Percentiles rank a stretch among this genome's conserved stretches.
Conservation (phyloP, 2,113 vertebrate species). For the Petrocephalus zakoni region DNA sequence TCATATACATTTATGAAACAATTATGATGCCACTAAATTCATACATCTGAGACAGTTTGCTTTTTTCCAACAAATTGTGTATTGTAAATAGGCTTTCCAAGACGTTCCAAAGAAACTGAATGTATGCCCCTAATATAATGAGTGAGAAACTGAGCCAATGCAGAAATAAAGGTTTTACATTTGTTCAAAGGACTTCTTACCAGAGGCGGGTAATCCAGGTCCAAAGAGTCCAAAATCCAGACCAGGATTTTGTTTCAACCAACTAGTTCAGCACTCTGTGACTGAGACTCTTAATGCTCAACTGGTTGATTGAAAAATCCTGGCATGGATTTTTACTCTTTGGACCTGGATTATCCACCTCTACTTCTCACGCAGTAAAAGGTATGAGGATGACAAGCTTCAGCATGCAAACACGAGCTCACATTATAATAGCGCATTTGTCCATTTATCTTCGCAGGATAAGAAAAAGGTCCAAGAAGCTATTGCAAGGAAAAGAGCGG, state of each 20-base stretch:
- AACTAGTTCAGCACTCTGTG: too few species aligned
- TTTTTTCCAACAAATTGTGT: background rate
- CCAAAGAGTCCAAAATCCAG: too few species aligned
- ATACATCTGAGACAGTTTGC: background rate
- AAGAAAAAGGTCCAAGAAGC: constrained; percentile 80
- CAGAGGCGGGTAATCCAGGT: too few species aligned
- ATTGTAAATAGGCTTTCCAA: background rate
- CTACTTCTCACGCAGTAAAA: background rate
- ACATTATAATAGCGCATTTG: background rate
- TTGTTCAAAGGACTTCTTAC: background rate
- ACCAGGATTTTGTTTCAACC: too few species aligned
- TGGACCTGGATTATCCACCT: too few species aligned
- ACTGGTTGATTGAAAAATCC: too few species aligned
- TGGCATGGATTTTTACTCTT: too few species aligned
- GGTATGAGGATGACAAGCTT: background rate
- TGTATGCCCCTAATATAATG: background rate
- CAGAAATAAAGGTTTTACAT: background rate
- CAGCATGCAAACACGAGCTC: background rate
- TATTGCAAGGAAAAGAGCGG: constrained; percentile 70
- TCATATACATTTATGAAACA: background rate
- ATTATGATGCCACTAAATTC: background rate
- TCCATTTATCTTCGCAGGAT: constrained; percentile 54
- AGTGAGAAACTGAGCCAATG: background rate
- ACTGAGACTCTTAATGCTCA: too few species aligned
- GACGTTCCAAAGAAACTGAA: background rate